Evolutionary conservation across 2,113 vertebrate genomes (phyloP).

Genomic region (Sinocyclocheilus grahami): DNA sequence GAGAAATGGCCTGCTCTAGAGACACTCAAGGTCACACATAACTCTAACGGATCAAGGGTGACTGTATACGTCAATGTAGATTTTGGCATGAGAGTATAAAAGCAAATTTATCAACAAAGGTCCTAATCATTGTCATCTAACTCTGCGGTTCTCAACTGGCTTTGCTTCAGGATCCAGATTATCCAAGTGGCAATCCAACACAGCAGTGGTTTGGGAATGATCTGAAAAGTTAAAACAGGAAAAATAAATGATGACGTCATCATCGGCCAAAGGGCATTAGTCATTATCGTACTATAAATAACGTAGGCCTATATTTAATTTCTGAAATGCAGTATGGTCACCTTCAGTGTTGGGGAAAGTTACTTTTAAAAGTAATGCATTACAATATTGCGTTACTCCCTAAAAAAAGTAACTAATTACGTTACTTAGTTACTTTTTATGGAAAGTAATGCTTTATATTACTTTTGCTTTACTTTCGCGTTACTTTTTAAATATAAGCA

Average conservation of each 20-base stretch:
- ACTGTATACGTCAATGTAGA: conserved; percentile 44
- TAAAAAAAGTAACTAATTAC: too few species aligned
- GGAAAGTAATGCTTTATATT: too few species aligned
- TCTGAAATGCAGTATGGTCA: neutral
- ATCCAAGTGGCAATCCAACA: neutral
- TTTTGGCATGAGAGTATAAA: conserved; percentile 59
- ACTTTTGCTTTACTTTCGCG: too few species aligned
- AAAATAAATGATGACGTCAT: neutral
- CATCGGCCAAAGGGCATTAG: neutral
- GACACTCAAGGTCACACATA: conserved; percentile 48
- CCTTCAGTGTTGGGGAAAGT: neutral
- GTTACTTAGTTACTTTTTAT: too few species aligned
- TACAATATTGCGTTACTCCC: too few species aligned
- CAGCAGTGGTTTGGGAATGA: neutral
- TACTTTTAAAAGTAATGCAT: too few species aligned
- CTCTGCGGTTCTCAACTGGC: neutral
- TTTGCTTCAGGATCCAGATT: neutral
- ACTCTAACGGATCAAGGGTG: conserved; percentile 54
- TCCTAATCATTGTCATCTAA: neutral
- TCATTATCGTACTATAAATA: neutral
- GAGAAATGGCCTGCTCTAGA: neutral
- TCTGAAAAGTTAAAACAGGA: too few species aligned
- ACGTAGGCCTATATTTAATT: neutral
- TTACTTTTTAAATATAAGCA: too few species aligned
- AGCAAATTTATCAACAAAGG: conserved; percentile 33